phyloP scores from a whole-genome alignment of 2,113 vertebrate species.

The Phaethon lepturus region DNA sequence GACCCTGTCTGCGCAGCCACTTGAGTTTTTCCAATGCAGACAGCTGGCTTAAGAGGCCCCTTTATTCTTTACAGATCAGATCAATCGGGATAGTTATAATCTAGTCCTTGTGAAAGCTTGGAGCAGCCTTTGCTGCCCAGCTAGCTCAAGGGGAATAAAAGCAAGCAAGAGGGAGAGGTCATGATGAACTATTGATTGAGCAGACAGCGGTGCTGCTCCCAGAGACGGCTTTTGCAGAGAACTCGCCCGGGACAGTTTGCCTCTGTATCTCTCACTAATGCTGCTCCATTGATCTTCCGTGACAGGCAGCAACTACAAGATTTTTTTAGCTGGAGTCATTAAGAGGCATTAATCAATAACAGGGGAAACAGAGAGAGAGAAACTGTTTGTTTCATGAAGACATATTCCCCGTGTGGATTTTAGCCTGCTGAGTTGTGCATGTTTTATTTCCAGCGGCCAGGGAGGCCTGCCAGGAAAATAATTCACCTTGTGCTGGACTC shows the following conservation, averaged over 20 bases:
- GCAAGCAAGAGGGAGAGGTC: constrained; percentile 53
- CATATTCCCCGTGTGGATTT: neutral
- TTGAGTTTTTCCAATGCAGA: neutral
- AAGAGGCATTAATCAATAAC: constrained; percentile 41
- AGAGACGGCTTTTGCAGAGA: neutral
- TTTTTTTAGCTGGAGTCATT: constrained; percentile 33
- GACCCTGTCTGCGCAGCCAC: neutral
- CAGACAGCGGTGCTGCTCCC: neutral
- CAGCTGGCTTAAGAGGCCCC: constrained; percentile 32
- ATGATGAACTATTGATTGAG: constrained; percentile 50
- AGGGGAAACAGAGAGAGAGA: neutral
- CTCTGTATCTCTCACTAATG: neutral
- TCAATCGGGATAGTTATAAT: constrained; percentile 38
- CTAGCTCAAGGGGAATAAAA: neutral
- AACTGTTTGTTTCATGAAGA: neutral
- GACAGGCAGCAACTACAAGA: neutral
- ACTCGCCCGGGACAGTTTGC: neutral
- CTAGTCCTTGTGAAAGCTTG: constrained; percentile 23
- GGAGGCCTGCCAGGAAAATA: constrained; percentile 15
- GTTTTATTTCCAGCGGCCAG: neutral
- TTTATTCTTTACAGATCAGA: constrained; percentile 7
- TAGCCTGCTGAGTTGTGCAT: accelerated
- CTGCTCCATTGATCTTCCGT: constrained; percentile 44
- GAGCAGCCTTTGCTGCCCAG: constrained; percentile 21
- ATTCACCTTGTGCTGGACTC: constrained; percentile 1